Percentiles rank a stretch among this genome's conserved stretches.
Conservation (phyloP, 23 tunicate genomes). For the Styela clava region DNA sequence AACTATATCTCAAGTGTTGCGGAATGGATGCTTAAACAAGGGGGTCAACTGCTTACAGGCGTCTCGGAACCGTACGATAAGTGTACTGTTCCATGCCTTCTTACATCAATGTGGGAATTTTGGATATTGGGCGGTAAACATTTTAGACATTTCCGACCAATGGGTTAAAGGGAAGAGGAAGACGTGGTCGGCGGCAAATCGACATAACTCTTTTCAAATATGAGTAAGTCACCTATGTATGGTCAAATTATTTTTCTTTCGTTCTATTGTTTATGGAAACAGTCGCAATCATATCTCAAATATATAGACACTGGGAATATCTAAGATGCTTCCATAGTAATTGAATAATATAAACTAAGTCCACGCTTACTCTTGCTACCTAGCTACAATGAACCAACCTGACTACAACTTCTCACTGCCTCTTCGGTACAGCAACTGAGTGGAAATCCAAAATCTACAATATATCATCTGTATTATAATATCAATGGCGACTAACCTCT, state of each 20-base stretch:
- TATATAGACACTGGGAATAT: too few species aligned
- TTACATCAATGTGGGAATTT: not conserved
- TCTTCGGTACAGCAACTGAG: too few species aligned
- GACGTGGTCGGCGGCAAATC: not conserved
- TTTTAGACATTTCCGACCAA: not conserved
- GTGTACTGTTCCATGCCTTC: not conserved
- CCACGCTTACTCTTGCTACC: too few species aligned
- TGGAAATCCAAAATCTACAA: too few species aligned
- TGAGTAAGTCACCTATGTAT: not conserved
- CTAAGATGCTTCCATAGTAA: too few species aligned
- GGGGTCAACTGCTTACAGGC: constrained; percentile 21
- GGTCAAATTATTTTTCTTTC: too few species aligned
- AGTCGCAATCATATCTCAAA: too few species aligned
- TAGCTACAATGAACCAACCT: too few species aligned
- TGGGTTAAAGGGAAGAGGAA: not conserved
- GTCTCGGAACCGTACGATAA: constrained; percentile 6
- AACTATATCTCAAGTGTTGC: not conserved
- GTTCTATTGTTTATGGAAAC: too few species aligned
- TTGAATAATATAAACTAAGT: too few species aligned
- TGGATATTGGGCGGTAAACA: not conserved
- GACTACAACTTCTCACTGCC: too few species aligned
- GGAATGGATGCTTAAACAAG: constrained; percentile 15
- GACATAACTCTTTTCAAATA: not conserved
- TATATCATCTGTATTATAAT: too few species aligned
- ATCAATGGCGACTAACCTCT: not conserved